These are phyloP conservation scores for Dermolepida albohirtum DNA, from an alignment of 2,888 invertebrate species.

Conservation along the genomic window DNA sequence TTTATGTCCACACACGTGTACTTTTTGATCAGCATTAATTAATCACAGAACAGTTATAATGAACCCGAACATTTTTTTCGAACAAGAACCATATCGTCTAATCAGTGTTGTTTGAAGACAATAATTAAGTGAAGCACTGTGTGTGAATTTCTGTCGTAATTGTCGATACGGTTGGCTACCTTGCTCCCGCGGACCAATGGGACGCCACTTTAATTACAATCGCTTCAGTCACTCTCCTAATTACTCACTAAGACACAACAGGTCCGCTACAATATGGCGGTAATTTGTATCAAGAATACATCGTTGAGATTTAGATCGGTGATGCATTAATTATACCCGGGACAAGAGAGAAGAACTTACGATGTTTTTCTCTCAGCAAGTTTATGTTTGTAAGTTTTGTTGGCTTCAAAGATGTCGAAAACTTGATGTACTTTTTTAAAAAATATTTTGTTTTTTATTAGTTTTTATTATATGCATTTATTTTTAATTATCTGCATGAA, in stretches of 20 bases:
- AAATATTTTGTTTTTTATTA: too few relatives aligned
- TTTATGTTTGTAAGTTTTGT: background rate
- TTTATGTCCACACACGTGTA: too few relatives aligned
- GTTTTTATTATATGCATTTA: too few relatives aligned
- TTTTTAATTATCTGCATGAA: too few relatives aligned
- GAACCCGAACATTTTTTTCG: background rate
- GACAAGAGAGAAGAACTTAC: background rate
- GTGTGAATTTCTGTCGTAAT: constrained; percentile 52
- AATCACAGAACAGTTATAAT: constrained; percentile 3
- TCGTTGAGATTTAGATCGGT: constrained; percentile 33
- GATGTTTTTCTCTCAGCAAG: background rate
- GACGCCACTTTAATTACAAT: constrained; percentile 46
- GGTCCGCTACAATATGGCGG: constrained; percentile 37
- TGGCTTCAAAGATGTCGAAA: background rate
- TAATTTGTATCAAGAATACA: constrained; percentile 40
- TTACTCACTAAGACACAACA: constrained; percentile 38
- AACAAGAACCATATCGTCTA: constrained; percentile 5
- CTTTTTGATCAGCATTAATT: background rate
- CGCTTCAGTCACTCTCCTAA: constrained; percentile 44
- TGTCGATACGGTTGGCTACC: constrained; percentile 50
- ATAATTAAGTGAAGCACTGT: constrained; percentile 46
- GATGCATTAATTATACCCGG: constrained; percentile 1
- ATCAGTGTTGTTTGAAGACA: constrained; percentile 36
- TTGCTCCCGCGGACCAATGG: constrained; percentile 48
- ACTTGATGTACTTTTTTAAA: background rate